Base-by-base conservation (phyloP, 2,113 vertebrate species). In the Formicarius rufipectus region DNA sequence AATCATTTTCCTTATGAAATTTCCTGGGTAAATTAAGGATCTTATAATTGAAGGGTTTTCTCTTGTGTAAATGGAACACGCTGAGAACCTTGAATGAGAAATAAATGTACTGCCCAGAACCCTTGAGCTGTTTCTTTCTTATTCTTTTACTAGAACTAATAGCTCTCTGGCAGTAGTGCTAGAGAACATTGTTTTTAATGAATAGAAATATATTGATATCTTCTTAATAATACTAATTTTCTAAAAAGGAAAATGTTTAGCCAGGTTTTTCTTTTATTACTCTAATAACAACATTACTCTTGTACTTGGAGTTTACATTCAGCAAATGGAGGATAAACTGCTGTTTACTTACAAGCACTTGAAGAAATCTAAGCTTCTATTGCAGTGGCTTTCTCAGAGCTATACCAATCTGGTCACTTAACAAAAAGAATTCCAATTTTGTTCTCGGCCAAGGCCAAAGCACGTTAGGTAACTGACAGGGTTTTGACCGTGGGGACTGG, bases 1-100 rank as follows among this genome's bases (percentile, higher is more conserved):
- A 98, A 97, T 97, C 62, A 96, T 96, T 97, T 97, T 97, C 84
- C 84, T 96, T 90, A 94, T 86, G 73, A 97, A 97, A 95, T 97
- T 97, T 97, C 67, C 55, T 92, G 76, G 44, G 45, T 96, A 97
- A 97, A 97, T 98, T 97, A 97, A 96, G 92, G 75, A 93, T 95
- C 58, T 78, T 85, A 77, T 95, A 97, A 97, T 96, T 97, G 94
- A 95, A 96, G 64, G 78, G 58, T 93, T 97, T 97, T 97, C 95
- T 96, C 93, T 95, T 86, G 85, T 90, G 89, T 92, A 97, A 97
- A 95, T 96, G 77, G 87, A 97, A 91, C 81, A 94, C 31, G 44
- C 25, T 72, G 81, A 96, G 94, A 96, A 31, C 63, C 35, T 85
- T 69, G 83, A 40, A 78, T 93, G 82, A 80, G 49, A 93, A 96